Evolutionary conservation across 2,797 vertebrate genomes (phyloP), one percentile per base, ranked within the genome.

Genomic region (Phalloptychus januarius): DNA sequence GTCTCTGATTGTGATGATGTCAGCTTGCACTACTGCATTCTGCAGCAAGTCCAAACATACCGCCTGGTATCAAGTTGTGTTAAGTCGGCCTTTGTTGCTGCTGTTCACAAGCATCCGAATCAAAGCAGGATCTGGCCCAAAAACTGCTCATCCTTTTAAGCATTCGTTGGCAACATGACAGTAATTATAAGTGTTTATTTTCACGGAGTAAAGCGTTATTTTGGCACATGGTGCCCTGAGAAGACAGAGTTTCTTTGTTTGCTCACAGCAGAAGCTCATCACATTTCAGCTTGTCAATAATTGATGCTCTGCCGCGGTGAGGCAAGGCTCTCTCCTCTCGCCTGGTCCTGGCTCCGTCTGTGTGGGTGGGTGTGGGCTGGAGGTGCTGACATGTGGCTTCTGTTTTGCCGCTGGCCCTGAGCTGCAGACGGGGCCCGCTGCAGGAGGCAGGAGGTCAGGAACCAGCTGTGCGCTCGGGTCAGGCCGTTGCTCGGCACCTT

Each of bases 241-340:
- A 54, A 84, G 76, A 65, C 71, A 33, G 76, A 78, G 80, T 80
- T 81, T 91, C 90, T 93, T 91, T 93, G 91, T 94, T 84, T 85
- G 89, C 85, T 87, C 76, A 20, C 81, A 77, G 77, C 48, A 86
- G 74, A 90, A 87, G 78, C 91, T 92, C 92, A 85, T 94, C 92
- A 77, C 84, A 91, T 94, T 94, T 92, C 92, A 92, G 85, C 86
- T 90, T 72, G 82, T 94, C 89, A 93, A 93, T 94, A 91, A 93
- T 94, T 94, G 89, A 94, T 93, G 87, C 87, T 88, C 78, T 93
- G 91, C 72, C 46, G 69, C 40, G 84, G 89, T 89, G 91, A 90
- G 91, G 90, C 86, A 84, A 89, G 85, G 80, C 88, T 86, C 79
- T 83, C 88, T 89, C 88, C n/a, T n/a, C n/a, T n/a, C 84, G 92